Evolutionary conservation across 2,113 vertebrate genomes (phyloP).

Genomic region (Pelodiscus sinensis): DNA sequence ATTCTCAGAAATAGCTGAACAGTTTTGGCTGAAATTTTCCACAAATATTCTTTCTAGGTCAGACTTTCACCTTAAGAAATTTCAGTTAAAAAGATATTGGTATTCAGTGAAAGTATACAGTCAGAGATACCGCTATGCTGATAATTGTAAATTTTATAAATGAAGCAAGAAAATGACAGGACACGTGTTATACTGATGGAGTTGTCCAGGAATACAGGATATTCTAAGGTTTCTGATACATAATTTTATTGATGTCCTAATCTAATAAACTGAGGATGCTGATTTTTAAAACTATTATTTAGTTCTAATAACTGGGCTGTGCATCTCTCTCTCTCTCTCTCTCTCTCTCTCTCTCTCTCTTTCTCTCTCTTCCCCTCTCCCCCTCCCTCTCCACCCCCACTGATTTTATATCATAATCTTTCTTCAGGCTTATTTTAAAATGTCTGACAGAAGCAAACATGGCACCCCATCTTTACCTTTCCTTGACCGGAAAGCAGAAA

Average conservation of each 20-base stretch:
- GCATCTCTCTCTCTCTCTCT: background rate
- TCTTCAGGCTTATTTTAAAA: background rate
- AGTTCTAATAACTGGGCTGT: background rate
- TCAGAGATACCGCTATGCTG: too few relatives aligned
- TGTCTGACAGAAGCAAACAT: background rate
- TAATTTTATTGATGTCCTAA: background rate
- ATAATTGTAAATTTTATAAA: background rate
- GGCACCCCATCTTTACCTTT: background rate
- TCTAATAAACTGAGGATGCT: background rate
- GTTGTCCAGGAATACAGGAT: background rate
- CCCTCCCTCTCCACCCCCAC: too few relatives aligned
- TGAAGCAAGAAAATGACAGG: background rate
- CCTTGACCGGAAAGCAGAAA: background rate
- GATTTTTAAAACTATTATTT: background rate
- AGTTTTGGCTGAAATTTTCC: background rate
- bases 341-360: too few relatives aligned
- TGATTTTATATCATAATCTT: background rate
- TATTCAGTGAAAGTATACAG: background rate
- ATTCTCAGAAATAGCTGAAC: background rate
- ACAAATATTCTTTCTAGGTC: background rate
- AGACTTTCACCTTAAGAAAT: background rate
- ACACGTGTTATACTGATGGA: background rate
- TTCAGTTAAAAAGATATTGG: background rate
- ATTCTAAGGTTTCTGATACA: background rate
- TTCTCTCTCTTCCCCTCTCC: background rate